Percentiles rank a stretch among this genome's conserved stretches.
Conservation (phyloP, 2,113 vertebrate genomes). For the Mesoclemmys tuberculata region DNA sequence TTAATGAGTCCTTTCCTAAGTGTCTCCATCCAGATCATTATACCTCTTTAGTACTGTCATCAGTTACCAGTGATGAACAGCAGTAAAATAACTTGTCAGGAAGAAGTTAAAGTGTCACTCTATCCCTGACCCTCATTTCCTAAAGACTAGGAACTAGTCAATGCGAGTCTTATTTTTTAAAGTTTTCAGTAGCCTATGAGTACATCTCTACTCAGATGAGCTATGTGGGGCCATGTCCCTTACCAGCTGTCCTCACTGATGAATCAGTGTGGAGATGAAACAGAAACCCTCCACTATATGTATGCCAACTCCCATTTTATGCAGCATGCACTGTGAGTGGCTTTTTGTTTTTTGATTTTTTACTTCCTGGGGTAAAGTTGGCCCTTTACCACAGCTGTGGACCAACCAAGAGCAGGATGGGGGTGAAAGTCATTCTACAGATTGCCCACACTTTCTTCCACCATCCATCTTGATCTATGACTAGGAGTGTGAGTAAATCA, state of each 20-base stretch:
- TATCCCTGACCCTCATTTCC: not conserved
- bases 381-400: not conserved
- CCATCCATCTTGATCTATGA: not conserved
- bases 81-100: constrained; percentile 41
- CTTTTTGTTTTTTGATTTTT: not conserved
- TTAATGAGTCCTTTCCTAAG: constrained; percentile 51
- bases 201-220: not conserved
- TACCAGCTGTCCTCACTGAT: not conserved
- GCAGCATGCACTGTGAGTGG: fast-evolving
- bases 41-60: constrained; percentile 45
- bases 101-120: not conserved
- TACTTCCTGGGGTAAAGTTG: not conserved
- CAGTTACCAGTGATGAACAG: constrained; percentile 46
- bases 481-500: not conserved
- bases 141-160: not conserved
- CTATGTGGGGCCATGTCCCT: not conserved
- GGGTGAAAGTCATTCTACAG: not conserved
- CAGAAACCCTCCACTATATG: not conserved
- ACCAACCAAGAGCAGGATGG: not conserved
- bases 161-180: not conserved
- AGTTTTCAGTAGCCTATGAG: not conserved
- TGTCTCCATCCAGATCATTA: constrained; percentile 31
- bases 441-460: not conserved
- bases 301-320: not conserved
- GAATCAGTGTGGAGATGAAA: not conserved